These are phyloP conservation scores for Drosophila obscura DNA, from an alignment of 1,140 invertebrate species.

Conservation along the genomic window DNA sequence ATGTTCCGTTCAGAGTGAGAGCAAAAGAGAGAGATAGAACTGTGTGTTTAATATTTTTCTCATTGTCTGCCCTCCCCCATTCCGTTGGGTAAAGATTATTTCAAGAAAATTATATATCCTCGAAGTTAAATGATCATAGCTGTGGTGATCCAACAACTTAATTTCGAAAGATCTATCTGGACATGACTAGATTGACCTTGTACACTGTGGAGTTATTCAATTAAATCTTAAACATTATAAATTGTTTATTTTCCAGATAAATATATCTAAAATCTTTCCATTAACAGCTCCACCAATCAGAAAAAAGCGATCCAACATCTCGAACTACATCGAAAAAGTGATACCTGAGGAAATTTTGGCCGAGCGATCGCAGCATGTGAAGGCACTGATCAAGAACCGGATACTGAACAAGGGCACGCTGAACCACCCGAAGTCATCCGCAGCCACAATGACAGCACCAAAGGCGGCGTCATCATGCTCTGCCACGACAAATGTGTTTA, in stretches of 20 bases:
- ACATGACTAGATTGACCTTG: too few species aligned
- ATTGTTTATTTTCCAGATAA: neutral
- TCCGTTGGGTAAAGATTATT: too few species aligned
- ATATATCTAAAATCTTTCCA: neutral
- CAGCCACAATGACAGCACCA: neutral
- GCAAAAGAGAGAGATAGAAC: too few species aligned
- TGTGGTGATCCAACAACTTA: too few species aligned
- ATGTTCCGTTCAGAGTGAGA: too few species aligned
- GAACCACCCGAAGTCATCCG: neutral
- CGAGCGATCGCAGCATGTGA: slow-evolving; percentile 56
- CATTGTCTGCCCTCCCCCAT: too few species aligned
- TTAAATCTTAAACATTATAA: neutral
- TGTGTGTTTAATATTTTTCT: too few species aligned
- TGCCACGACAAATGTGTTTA: slow-evolving; percentile 3
- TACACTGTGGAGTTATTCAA: too few species aligned
- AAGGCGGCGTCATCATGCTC: slow-evolving; percentile 1
- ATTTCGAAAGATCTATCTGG: too few species aligned
- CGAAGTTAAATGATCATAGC: too few species aligned
- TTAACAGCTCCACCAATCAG: slow-evolving; percentile 12
- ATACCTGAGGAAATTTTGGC: slow-evolving; percentile 2
- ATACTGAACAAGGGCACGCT: slow-evolving; percentile 55
- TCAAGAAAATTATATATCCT: too few species aligned
- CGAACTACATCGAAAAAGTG: slow-evolving; percentile 29
- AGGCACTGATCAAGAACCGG: slow-evolving; percentile 59
- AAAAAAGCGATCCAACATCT: slow-evolving; percentile 24